Base-by-base conservation (phyloP, 2,113 vertebrate species). In the Neodontobutis hainanensis region DNA sequence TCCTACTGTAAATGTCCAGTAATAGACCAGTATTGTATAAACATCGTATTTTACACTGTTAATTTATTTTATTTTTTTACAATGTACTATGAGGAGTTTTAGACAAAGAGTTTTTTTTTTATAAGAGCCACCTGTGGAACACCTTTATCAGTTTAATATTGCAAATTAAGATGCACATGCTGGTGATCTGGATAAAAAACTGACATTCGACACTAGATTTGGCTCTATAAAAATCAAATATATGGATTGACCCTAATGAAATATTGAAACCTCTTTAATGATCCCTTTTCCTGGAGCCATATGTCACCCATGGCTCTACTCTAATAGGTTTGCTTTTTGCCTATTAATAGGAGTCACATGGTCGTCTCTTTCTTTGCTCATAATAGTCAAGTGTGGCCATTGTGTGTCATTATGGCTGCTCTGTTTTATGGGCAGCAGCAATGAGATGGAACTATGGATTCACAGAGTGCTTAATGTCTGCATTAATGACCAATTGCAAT, bases 401-500 rank as follows among this genome's bases (percentile, higher is more conserved):
- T 81, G 77, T 69, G 74, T 80, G 71, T 83, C 85, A 82, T 89
- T 80, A 85, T 40, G 38, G 83, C 71, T 49, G 56, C 58, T 81
- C 72, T 60, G 63, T 80, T 85, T 90, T 86, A 85, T 80, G 72
- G 77, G 69, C 68, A 78, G 62, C 51, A 56, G 73, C 38, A 11
- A 70, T 49, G 80, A 88, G 78, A 87, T 71, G 71, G 75, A 71
- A 78, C 75, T 77, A 83, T 84, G 69, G 80, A 85, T 89, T 85
- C 83, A 83, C 77, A 34, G 64, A 65, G 73, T 36, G 16, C 77
- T 78, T 89, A 88, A 89, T 90, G 88, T 89, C 76, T 75, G 80
- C 46, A 72, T 86, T 91, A 89, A 92, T 88, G 87, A 85, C 83
- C 77, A 84, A 78, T 74, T 80, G 77, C 73, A 88, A 79, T 71